Evolutionary conservation across 2,888 invertebrate species (phyloP), one percentile per base, ranked within the genome.

Genomic region (Shargacucullia verbasci): DNA sequence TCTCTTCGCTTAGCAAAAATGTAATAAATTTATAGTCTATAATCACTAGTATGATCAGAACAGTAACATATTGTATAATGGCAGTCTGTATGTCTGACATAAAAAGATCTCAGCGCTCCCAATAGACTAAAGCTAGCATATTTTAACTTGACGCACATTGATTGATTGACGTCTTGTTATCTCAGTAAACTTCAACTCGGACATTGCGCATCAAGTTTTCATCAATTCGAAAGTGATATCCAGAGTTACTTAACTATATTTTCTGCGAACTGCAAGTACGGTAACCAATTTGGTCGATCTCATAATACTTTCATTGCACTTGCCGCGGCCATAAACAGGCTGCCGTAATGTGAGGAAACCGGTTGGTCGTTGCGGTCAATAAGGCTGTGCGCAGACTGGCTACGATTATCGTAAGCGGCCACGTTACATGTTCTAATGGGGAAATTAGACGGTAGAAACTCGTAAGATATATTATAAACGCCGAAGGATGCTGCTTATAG

Each of bases 301-400:
- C 64, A 68, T 74, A 68, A 75, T 75, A 76, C 78, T 78, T 78
- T 76, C 78, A 65, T 76, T 72, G 65, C 78, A 75, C 70, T 70
- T 76, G 78, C 29, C 29, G 29, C 29, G 29, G 29, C 64, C 62
- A 41, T 57, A 47, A 69, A 53, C 49, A 41, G 27, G 56, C 41
- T 41, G 59, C 58, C 37, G 58, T 62, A 59, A 59, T 45, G 54
- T 39, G 44, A 41, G 15, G 37, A 41, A 75, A 78, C 73, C 73
- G 65, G 74, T 68, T 44, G 15, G 0, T 10, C n/a, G 27, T 54
- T 55, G 57, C 41, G 59, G 55, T 66, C 45, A 55, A 57, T 65
- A 58, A 57, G 61, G 52, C 45, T 31, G 14, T 56, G 34, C 13
- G 12, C 52, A 33, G 40, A 31, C 13, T 40, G 12, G 39, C 40